Conservation (phyloP, 2,888 invertebrate species). For the Noctua pronuba region DNA sequence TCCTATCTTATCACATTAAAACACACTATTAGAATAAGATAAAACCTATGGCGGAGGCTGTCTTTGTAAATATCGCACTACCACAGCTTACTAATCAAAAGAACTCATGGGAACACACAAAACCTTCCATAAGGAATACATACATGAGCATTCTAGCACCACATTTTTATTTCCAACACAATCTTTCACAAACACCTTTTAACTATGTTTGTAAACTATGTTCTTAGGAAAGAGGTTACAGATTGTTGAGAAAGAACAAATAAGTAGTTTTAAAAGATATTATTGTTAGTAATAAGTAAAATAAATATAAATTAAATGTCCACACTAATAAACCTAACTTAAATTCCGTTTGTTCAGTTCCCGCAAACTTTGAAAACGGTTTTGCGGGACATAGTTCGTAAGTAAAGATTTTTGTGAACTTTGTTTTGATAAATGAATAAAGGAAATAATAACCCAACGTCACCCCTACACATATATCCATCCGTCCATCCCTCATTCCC, state of each 20-base stretch:
- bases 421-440: too few species aligned
- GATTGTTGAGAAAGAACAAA: too few species aligned
- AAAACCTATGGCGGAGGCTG: background rate
- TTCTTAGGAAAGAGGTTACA: background rate
- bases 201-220: background rate
- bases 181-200: background rate
- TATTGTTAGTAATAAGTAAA: background rate
- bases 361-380: too few species aligned
- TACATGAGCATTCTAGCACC: background rate
- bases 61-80: background rate
- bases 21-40: background rate
- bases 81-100: background rate
- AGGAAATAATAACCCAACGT: background rate
- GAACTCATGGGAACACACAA: background rate
- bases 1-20: background rate
- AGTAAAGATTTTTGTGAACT: too few species aligned
- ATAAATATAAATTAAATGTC: background rate
- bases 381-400: too few species aligned
- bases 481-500: too few species aligned
- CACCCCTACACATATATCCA: too few species aligned
- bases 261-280: too few species aligned
- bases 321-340: too few species aligned
- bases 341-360: too few species aligned
- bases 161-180: background rate
- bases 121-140: background rate